Percentiles rank a stretch among this genome's conserved stretches.
These are phyloP conservation scores for Lucinisca nassula DNA, from an alignment of 2,888 invertebrate species.

Conservation along the genomic window DNA sequence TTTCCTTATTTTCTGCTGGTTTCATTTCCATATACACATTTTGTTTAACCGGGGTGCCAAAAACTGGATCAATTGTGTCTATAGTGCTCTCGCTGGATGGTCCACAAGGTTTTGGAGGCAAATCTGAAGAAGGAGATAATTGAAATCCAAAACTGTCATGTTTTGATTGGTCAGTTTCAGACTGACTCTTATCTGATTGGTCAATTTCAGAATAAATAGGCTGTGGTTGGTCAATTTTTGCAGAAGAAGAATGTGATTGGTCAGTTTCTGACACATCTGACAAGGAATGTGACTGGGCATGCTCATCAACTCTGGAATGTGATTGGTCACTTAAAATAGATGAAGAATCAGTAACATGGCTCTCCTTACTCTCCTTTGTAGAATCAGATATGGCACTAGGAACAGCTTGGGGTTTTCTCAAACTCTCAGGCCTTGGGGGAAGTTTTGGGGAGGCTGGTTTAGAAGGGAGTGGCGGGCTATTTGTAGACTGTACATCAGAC, in stretches of 20 bases:
- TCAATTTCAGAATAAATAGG: background rate
- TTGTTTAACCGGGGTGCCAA: slow-evolving; percentile 41
- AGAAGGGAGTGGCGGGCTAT: background rate
- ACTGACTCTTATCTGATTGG: background rate
- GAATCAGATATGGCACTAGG: slow-evolving; percentile 3
- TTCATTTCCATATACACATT: slow-evolving; percentile 61
- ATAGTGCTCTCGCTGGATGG: background rate
- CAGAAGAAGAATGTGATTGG: background rate
- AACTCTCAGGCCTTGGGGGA: background rate
- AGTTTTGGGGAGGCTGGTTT: background rate
- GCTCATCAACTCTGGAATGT: slow-evolving; percentile 19
- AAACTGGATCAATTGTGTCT: slow-evolving; percentile 30
- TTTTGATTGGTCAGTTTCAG: background rate
- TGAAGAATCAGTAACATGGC: background rate
- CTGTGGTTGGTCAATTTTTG: background rate
- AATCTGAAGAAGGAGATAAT: background rate
- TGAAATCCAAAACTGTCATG: background rate
- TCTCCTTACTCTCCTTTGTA: background rate
- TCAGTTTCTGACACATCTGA: background rate
- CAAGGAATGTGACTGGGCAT: background rate
- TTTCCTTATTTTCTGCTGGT: slow-evolving; percentile 12
- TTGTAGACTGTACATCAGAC: background rate
- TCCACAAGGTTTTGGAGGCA: background rate
- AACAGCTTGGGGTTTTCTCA: background rate
- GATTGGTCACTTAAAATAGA: background rate